Percentiles rank a stretch among this genome's conserved stretches.
phyloP scores from a whole-genome alignment of 2,113 vertebrate species.

The Tachysurus vachellii region DNA sequence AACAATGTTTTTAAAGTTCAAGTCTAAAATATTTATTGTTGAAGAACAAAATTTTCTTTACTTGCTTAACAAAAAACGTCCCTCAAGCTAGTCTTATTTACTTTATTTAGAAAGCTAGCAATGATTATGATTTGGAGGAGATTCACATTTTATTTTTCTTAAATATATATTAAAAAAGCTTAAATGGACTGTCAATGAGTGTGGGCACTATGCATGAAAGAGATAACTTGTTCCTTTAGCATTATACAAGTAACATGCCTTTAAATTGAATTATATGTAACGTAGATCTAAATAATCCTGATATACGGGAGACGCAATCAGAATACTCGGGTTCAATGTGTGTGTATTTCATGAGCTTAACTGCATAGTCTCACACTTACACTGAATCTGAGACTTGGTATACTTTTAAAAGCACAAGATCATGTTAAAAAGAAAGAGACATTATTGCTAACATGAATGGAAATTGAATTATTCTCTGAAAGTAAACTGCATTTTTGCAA shows the following conservation, averaged over 20 bases:
- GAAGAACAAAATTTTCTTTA: background rate
- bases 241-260: background rate
- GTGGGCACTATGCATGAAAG: background rate
- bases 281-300: background rate
- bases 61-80: no score
- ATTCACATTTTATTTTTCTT: background rate
- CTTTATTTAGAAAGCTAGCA: background rate
- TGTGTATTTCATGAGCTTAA: background rate
- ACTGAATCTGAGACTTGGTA: background rate
- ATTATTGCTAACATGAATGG: background rate
- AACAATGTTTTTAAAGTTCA: background rate
- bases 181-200: background rate
- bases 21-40: background rate
- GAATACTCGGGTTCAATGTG: background rate
- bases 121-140: background rate
- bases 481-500: background rate
- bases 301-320: background rate
- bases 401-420: background rate
- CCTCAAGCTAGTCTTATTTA: no score
- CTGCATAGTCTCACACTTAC: background rate
- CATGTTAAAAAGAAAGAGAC: background rate
- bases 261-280: background rate
- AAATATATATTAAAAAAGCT: background rate
- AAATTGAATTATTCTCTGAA: background rate
- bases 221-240: background rate